Percentiles rank a stretch among this genome's conserved stretches.
Evolutionary conservation across 2,888 invertebrate species (phyloP).

Genomic region (Pseudococcus jackbeardsleyi): DNA sequence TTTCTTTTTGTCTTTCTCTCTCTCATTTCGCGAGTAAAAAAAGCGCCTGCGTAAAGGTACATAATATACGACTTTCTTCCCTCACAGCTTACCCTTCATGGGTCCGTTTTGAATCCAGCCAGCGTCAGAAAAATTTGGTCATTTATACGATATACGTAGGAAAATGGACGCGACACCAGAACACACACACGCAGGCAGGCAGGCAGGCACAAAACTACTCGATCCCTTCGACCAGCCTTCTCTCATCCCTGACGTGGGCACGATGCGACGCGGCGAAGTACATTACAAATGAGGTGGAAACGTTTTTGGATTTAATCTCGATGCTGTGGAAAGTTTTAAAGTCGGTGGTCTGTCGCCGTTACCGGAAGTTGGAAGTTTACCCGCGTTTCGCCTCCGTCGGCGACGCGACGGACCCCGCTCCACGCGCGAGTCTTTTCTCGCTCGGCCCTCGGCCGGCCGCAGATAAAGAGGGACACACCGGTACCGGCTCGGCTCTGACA

Average conservation of each 20-base stretch:
- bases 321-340: constrained; percentile 57
- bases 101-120: not conserved
- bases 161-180: not conserved
- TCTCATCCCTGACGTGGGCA: not conserved
- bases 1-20: not conserved
- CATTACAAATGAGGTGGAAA: constrained; percentile 61
- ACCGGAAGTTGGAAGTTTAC: constrained; percentile 58
- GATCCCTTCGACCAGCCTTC: not conserved
- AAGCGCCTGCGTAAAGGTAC: not conserved
- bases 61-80: not conserved
- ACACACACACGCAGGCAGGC: not conserved
- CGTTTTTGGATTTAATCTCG: constrained; percentile 61
- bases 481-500: constrained; percentile 50
- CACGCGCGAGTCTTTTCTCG: not conserved
- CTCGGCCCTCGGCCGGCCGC: constrained; percentile 1
- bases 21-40: not conserved
- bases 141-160: not conserved
- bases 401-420: not conserved
- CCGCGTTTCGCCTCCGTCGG: not conserved
- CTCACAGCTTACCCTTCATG: not conserved
- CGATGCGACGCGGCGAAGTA: not conserved
- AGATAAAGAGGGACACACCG: constrained; percentile 46
- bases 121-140: not conserved
- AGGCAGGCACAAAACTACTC: not conserved
- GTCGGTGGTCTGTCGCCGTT: constrained; percentile 61